Evolutionary conservation across 1,140 invertebrate genomes (phyloP).

Genomic region (Zaprionus davidi): DNA sequence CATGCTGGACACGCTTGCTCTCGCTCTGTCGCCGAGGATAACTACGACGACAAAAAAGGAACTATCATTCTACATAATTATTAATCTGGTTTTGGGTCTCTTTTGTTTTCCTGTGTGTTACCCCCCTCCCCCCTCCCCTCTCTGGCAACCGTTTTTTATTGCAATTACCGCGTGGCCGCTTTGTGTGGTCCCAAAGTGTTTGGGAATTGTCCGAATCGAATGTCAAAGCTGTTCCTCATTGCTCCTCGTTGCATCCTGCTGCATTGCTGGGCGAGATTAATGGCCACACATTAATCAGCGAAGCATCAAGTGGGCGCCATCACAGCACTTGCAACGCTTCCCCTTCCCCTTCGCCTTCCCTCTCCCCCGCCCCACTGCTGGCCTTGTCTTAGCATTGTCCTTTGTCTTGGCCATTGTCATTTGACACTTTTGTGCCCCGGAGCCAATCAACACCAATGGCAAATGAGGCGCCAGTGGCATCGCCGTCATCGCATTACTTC

Average conservation of each 20-base stretch:
- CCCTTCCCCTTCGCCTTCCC: conserved; percentile 36
- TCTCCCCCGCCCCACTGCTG: background rate
- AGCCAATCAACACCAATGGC: conserved; percentile 72
- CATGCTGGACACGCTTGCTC: background rate
- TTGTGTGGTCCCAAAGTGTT: conserved; percentile 42
- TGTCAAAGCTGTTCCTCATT: conserved; percentile 15
- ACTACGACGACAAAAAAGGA: conserved; percentile 59
- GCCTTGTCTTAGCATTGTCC: conserved; percentile 9
- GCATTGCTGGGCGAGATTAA: conserved; percentile 63
- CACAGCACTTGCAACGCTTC: conserved; percentile 65
- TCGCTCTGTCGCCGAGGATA: conserved; percentile 15
- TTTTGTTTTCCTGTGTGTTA: conserved; percentile 29
- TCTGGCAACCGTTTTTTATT: conserved; percentile 18
- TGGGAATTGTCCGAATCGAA: conserved; percentile 5
- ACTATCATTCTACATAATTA: conserved; percentile 82
- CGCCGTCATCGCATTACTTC: conserved; percentile 74
- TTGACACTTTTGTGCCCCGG: conserved; percentile 73
- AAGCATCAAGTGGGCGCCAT: conserved; percentile 57
- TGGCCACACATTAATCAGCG: conserved; percentile 70
- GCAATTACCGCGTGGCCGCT: conserved; percentile 43
- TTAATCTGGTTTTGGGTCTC: conserved; percentile 52
- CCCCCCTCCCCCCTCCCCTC: background rate
- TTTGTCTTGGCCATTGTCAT: conserved; percentile 53
- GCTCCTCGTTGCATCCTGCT: conserved; percentile 14
- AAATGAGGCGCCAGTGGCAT: conserved; percentile 65